A percentile compares a stretch with the other conserved stretches of the same genome.
Evolutionary conservation across 2,113 vertebrate genomes (phyloP).

Genomic region (Podilymbus podiceps): DNA sequence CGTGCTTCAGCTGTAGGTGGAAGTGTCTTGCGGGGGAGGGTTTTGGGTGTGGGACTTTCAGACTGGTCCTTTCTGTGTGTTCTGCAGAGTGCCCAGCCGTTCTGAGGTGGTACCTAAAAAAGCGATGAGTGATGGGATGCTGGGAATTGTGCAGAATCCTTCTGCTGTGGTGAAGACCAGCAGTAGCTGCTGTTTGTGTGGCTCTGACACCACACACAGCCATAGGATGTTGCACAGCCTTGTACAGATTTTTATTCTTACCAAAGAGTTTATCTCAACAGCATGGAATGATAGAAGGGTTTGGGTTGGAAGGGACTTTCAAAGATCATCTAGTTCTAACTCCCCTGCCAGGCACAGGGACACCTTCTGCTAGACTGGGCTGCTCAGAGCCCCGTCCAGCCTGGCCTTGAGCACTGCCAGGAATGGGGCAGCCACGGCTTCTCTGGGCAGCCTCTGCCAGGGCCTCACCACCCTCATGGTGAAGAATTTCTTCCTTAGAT

Average conservation of each 20-base stretch:
- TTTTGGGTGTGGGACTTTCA: neutral
- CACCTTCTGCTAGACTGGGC: too few relatives aligned
- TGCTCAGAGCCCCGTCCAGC: too few relatives aligned
- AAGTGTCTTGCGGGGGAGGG: neutral
- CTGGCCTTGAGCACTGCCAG: too few relatives aligned
- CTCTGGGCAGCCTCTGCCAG: too few relatives aligned
- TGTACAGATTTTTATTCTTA: neutral
- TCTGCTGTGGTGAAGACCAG: neutral
- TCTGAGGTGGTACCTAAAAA: neutral
- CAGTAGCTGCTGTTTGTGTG: neutral
- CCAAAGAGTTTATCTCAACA: neutral
- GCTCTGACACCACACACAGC: neutral
- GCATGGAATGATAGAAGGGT: too few relatives aligned
- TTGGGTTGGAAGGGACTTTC: too few relatives aligned
- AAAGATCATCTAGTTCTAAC: too few relatives aligned
- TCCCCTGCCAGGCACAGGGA: too few relatives aligned
- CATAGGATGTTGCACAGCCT: too few relatives aligned
- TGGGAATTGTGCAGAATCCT: neutral
- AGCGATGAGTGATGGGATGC: neutral
- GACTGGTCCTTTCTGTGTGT: fast-evolving
- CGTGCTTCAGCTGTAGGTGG: neutral
- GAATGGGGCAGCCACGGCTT: too few relatives aligned
- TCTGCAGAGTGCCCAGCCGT: neutral
- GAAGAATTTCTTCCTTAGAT: too few relatives aligned
- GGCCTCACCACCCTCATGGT: too few relatives aligned